Base-by-base conservation (phyloP, 2,113 vertebrate species). In the Opisthocomus hoazin region DNA sequence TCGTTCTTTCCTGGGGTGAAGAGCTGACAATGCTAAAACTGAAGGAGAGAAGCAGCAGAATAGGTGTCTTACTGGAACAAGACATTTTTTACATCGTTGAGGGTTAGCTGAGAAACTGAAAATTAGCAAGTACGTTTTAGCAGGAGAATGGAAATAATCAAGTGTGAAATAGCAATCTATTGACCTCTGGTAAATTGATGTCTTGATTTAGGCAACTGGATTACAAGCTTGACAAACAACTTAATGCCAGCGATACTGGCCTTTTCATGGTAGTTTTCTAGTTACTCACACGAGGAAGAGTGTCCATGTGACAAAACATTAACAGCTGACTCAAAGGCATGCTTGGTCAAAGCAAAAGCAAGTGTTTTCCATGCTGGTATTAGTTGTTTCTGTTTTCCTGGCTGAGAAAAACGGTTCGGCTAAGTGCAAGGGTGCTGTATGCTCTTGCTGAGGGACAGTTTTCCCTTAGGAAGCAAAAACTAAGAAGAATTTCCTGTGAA, bases 131-230 rank as follows among this genome's bases (percentile, higher is more conserved):
- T 36, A 45, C 37, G 9, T 89, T 90, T 84, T 50, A 91, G 36
- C 65, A 48, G 45, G 32, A 84, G n/a, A 5, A 57, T 79, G 73
- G 65, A 93, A 84, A 89, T 76, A 92, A 90, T 43, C 64, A 68
- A 84, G 60, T 2, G 0, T 65, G 80, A 93, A 87, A 93, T 89
- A 79, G 76, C 48, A 57, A 93, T 87, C 50, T 93, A 64, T 71
- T 92, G 92, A 89, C 76, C 89, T 71, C 70, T 76, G 23, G 69
- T 94, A 92, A 92, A 54, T 73, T 29, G 80, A 87, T 65, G 80
- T 94, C 93, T 94, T 95, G 89, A 90, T 94, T 94, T 93, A 95
- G 94, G 79, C 66, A 90, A 92, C 43, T 41, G 64, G 57, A 64
- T 84, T 90, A 90, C 82, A 70, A 91, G 71, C 71, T 34, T 94